phyloP scores from a whole-genome alignment of 2,113 vertebrate genomes.

The Tauraco erythrolophus region DNA sequence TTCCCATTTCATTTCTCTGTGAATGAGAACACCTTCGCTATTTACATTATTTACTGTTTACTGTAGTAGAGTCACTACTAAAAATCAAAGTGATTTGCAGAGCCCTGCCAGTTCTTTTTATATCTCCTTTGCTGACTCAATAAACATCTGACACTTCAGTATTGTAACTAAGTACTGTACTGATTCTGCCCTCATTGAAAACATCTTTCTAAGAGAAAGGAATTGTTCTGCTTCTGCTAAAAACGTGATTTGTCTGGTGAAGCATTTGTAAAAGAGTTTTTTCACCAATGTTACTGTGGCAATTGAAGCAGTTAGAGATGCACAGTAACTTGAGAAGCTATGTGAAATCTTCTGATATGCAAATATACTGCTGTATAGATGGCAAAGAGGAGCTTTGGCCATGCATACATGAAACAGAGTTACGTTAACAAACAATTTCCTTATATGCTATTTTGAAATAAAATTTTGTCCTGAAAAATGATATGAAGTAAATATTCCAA shows the following conservation, averaged over 20 bases:
- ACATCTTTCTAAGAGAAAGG: constrained; percentile 40
- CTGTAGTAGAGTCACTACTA: constrained; percentile 57
- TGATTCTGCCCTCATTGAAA: constrained; percentile 52
- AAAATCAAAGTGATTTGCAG: constrained; percentile 75
- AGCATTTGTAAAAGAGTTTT: constrained; percentile 34
- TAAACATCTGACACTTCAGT: constrained; percentile 58
- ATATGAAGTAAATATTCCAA: not conserved
- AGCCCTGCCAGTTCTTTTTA: constrained; percentile 63
- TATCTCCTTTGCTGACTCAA: constrained; percentile 54
- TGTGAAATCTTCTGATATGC: constrained; percentile 60
- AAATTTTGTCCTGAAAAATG: not conserved
- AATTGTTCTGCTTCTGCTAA: constrained; percentile 51
- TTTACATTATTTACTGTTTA: constrained; percentile 73
- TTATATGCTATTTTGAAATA: not conserved
- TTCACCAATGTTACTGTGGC: not conserved
- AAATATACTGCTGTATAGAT: constrained; percentile 36
- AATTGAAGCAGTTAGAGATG: constrained; percentile 31
- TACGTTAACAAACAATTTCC: not conserved
- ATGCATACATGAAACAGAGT: not conserved
- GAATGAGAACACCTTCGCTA: constrained; percentile 64
- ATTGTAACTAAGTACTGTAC: constrained; percentile 50
- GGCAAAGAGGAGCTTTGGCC: constrained; percentile 4
- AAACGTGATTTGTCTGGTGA: constrained; percentile 29
- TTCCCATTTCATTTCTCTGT: constrained; percentile 65
- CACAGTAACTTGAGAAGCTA: constrained; percentile 29